These are phyloP conservation scores for Elysia crispata DNA, from an alignment of 2,888 invertebrate species.

Conservation along the genomic window DNA sequence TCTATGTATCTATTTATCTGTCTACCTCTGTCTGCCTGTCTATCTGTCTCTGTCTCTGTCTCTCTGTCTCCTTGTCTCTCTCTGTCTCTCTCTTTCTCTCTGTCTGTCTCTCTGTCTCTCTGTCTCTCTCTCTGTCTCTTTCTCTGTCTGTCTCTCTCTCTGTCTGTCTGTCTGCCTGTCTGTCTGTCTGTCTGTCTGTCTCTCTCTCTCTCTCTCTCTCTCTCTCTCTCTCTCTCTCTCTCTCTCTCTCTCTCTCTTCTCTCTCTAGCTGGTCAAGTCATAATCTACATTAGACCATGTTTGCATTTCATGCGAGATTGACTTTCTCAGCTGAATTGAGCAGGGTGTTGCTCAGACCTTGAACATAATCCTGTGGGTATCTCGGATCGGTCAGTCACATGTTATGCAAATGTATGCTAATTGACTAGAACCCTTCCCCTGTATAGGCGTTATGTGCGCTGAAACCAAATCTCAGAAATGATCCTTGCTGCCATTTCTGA, in stretches of 20 bases:
- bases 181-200: conserved; percentile 39
- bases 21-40: conserved; percentile 6
- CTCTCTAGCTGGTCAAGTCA: background rate
- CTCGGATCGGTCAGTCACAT: too few species aligned
- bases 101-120: conserved; percentile 38
- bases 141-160: conserved; percentile 17
- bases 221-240: conserved; percentile 36
- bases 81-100: background rate
- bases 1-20: background rate
- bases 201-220: conserved; percentile 38
- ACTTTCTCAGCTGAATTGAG: too few species aligned
- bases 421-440: too few species aligned
- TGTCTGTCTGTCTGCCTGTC: conserved; percentile 13
- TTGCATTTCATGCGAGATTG: too few species aligned
- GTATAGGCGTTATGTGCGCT: too few species aligned
- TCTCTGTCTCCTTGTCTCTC: conserved; percentile 24
- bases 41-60: conserved; percentile 33
- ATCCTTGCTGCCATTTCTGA: too few species aligned
- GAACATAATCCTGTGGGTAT: too few species aligned
- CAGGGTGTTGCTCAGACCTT: too few species aligned
- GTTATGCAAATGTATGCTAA: too few species aligned
- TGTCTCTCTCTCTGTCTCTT: conserved; percentile 28
- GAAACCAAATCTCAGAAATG: too few species aligned
- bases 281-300: background rate
- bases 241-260: conserved; percentile 19